Evolutionary conservation across 2,113 vertebrate genomes (phyloP), one percentile per base, ranked within the genome.

Genomic region (Myrmophylax atrothorax): DNA sequence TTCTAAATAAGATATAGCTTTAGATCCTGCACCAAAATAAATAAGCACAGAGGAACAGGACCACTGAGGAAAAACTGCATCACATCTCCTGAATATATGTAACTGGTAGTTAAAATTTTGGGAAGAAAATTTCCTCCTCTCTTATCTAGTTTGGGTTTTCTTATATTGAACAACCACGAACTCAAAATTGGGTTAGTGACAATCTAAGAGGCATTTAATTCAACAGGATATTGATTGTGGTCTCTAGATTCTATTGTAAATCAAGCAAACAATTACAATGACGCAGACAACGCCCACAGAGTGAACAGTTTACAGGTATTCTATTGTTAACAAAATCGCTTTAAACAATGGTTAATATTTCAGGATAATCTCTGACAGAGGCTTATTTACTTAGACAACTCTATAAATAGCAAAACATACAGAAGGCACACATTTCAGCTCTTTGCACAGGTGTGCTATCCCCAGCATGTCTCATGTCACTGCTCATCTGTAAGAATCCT

Each of bases 261-360:
- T 50, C 76, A 90, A 88, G 74, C 52, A 84, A 93, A 95, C 94
- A 86, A 92, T 80, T 77, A 44, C 83, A 77, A 69, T 47, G 72
- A 90, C 0, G 1, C 18, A 88, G 89, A 77, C 83, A 89, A 89
- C 1, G 0, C 46, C 70, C 78, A 70, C 47, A 60, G 26, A 68
- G 52, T 42, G 72, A 93, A 70, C 3, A 74, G 19, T 24, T 50
- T 59, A 80, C 80, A 96, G 94, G 91, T 92, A 94, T 77, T 87
- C 90, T 67, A 52, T 56, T 94, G 89, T 89, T 90, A 95, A 86
- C 12, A 93, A 87, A 72, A 93, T 62, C 46, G 52, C 58, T 91
- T 94, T 64, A 89, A 94, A 90, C 80, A 93, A 63, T 9, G 31
- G 69, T 22, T 96, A 94, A 78, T 67, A 69, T 82, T 82, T 95